Evolutionary conservation across 2,797 vertebrate species (phyloP), one percentile per base, ranked within the genome.

Genomic region (Trachurus trachurus): DNA sequence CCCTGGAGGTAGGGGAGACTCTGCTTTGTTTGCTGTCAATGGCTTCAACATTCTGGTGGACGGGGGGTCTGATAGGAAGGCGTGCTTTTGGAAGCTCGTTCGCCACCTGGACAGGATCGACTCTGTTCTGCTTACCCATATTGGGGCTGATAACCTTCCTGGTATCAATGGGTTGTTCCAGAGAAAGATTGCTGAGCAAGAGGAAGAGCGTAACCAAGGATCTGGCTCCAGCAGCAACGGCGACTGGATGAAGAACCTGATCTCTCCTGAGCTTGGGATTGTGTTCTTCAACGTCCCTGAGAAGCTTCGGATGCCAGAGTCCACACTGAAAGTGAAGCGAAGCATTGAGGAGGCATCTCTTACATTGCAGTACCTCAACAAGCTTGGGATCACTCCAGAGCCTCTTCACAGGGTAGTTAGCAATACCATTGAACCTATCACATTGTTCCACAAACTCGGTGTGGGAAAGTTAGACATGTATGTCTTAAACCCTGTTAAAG

Each of bases 21-120:
- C 98, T 0, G 98, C 98, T 49, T 95, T 99, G 73, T 99, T 99
- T 66, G 98, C 98, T 6, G 97, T 99, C 64, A 99, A 99, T 9
- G 98, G 98, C 39, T 99, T 99, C 93, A 99, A 99, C 84, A 98
- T 99, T 90, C 95, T 99, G 71, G 96, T 99, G 40, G 98, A 99
- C 7, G 98, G 98, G 21, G 98, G 98, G 66, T 99, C 98, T 0
- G 98, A 99, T 34, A 95, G 96, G 50, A 98, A 97, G 83, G 97
- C 98, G 53, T 99, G 98, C 90, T 99, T 99, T 91, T 99, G 98
- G 98, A 99, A 99, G 92, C 95, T 99, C 86, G 98, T 99, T 10
- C 96, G 98, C 66, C 98, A 99, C 86, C 90, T 99, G 86, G 98
- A 99, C 88, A 95, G 98, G 82, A 98, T 99, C 0, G 98, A 99